Percentiles rank a stretch among this genome's conserved stretches.
Evolutionary conservation across 2,113 vertebrate genomes (phyloP).

Genomic region (Thalassoma bifasciatum): DNA sequence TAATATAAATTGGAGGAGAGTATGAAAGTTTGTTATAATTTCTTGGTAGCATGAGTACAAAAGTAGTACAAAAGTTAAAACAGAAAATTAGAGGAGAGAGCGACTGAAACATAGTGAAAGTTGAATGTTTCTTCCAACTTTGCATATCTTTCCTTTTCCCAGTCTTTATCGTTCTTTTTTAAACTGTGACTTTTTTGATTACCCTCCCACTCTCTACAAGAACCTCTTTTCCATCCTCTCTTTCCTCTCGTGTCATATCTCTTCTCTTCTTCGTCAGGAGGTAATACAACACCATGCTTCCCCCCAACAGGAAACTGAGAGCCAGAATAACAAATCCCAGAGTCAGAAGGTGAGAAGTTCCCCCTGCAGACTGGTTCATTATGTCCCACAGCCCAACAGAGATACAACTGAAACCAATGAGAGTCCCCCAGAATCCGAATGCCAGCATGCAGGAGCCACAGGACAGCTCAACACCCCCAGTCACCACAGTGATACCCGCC

Average conservation of each 20-base stretch:
- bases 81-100: not conserved
- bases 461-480: slow-evolving; percentile 81
- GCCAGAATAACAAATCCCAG: slow-evolving; percentile 78
- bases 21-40: not conserved
- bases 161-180: not conserved
- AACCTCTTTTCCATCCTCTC: slow-evolving; percentile 77
- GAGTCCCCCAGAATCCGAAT: slow-evolving; percentile 81
- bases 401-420: slow-evolving; percentile 78
- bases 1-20: not conserved
- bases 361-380: not conserved
- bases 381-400: slow-evolving; percentile 80
- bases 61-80: not conserved
- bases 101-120: not conserved
- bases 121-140: not conserved
- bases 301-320: slow-evolving; percentile 61
- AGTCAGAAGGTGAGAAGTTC: slow-evolving; percentile 72
- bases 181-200: slow-evolving; percentile 83
- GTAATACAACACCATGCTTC: slow-evolving; percentile 53
- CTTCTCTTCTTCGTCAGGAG: slow-evolving; percentile 67
- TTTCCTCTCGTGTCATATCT: slow-evolving; percentile 28
- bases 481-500: slow-evolving; percentile 80
- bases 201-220: slow-evolving; percentile 69
- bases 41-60: not conserved
- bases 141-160: not conserved
- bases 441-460: slow-evolving; percentile 83